Base-by-base conservation (phyloP, 2,113 vertebrate genomes). In the Mesoclemmys tuberculata region DNA sequence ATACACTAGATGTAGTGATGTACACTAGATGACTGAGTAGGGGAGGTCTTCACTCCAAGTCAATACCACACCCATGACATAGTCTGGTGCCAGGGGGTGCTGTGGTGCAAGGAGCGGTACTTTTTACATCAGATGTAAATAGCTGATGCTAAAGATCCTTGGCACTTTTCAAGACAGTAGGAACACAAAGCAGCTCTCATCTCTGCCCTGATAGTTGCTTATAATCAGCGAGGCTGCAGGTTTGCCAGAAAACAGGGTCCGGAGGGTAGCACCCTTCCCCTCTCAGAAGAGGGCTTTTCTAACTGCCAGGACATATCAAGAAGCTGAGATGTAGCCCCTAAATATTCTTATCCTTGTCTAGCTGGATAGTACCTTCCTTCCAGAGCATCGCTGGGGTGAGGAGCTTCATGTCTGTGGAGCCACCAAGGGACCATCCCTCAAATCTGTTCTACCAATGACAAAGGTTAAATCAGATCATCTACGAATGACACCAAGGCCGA, bases 201-300 rank as follows among this genome's bases (percentile, higher is more conserved):
- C 90, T 85, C 88, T 88, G 87, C 91, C 93, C 95, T 3, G 58
- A 12, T 58, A 55, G 61, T 77, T 13, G 86, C 85, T 16, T 85
- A 22, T 79, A 27, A 27, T 13, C 29, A 95, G 75, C 6, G 55
- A 86, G 84, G 92, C 92, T 85, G 49, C n/a, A 11, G 90, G 71
- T 4, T 93, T 75, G 61, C 93, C 90, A 77, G 94, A 94, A 79
- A 96, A 96, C 31, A 93, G 91, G 82, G 90, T 48, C 94, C 92
- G 91, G 68, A 87, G 88, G 92, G 54, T 91, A 0, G 1, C 88
- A 88, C 2, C n/a, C n/a, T 35, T 71, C 52, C 5, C 35, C 31
- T 77, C 81, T 88, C 95, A 93, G 87, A 93, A 86, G 84, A 81
- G 68, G 82, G 21, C 61, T 93, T 91, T 8, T 71, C 18, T n/a